A percentile compares a stretch with the other conserved stretches of the same genome.
phyloP scores from a whole-genome alignment of 2,797 vertebrate genomes.

The Peromyscus aztecus region DNA sequence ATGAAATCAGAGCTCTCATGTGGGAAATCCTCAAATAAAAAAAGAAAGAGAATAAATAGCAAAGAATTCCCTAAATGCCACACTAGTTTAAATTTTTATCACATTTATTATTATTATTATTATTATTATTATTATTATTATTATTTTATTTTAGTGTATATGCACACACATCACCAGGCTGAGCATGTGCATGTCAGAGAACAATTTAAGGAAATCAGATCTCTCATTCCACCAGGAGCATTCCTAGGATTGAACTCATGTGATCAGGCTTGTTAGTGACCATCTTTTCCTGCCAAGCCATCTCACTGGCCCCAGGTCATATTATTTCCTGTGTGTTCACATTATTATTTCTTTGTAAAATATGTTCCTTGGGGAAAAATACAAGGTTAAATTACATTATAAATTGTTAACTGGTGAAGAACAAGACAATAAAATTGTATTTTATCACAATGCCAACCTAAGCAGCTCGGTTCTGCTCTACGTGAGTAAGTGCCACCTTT shows the following conservation, averaged over 20 bases:
- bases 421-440: not conserved
- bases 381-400: conserved; percentile 19
- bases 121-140: not conserved
- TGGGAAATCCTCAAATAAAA: not conserved
- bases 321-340: not conserved
- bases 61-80: not conserved
- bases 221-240: not conserved
- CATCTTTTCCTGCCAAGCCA: not conserved
- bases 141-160: not conserved
- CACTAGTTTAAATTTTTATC: not conserved
- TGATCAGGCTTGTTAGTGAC: not conserved
- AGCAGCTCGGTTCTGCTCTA: not conserved
- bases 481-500: not conserved
- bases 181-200: not conserved
- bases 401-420: not conserved
- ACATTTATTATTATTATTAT: not conserved
- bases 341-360: conserved; percentile 1
- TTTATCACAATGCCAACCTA: not conserved
- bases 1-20: not conserved
- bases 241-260: not conserved
- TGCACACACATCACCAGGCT: not conserved
- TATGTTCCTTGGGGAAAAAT: conserved; percentile 12
- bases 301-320: not conserved
- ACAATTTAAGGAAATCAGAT: not conserved
- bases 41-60: not conserved